These are phyloP conservation scores for Phalangium opilio DNA, from an alignment of 2,888 invertebrate species.

Conservation along the genomic window DNA sequence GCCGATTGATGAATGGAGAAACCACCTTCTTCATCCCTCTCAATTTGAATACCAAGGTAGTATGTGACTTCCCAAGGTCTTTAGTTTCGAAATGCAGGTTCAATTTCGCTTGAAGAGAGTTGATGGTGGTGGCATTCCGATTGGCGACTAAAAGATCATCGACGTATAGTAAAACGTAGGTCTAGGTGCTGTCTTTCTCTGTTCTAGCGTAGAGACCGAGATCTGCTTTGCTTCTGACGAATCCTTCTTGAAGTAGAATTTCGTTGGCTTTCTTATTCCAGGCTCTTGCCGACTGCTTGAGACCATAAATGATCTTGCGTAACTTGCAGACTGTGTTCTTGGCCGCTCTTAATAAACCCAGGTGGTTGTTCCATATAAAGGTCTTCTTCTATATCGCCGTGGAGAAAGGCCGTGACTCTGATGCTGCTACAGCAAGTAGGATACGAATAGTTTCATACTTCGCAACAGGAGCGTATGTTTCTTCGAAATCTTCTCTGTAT, in stretches of 20 bases:
- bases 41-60: slow-evolving; percentile 6
- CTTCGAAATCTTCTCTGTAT: slow-evolving; percentile 2
- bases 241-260: too few relatives aligned
- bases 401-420: slow-evolving; percentile 6
- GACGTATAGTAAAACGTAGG: too few relatives aligned
- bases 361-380: slow-evolving; percentile 12
- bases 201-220: too few relatives aligned
- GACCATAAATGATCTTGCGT: slow-evolving; percentile 13
- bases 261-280: slow-evolving; percentile 7
- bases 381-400: slow-evolving; percentile 12
- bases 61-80: neutral
- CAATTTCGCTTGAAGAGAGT: neutral
- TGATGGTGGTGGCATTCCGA: too few relatives aligned
- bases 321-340: slow-evolving; percentile 11
- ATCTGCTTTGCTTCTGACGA: too few relatives aligned
- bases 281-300: slow-evolving; percentile 12
- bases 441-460: neutral
- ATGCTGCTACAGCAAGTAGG: neutral
- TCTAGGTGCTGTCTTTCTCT: too few relatives aligned
- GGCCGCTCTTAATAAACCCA: slow-evolving; percentile 7
- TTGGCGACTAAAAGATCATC: too few relatives aligned
- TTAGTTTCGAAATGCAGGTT: slow-evolving; percentile 1
- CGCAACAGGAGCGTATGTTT: slow-evolving; percentile 7
- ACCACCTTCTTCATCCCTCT: neutral
- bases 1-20: neutral